Evolutionary conservation across 2,888 invertebrate genomes (phyloP), one percentile per base, ranked within the genome.

Genomic region (Brachyopa scutellaris): DNA sequence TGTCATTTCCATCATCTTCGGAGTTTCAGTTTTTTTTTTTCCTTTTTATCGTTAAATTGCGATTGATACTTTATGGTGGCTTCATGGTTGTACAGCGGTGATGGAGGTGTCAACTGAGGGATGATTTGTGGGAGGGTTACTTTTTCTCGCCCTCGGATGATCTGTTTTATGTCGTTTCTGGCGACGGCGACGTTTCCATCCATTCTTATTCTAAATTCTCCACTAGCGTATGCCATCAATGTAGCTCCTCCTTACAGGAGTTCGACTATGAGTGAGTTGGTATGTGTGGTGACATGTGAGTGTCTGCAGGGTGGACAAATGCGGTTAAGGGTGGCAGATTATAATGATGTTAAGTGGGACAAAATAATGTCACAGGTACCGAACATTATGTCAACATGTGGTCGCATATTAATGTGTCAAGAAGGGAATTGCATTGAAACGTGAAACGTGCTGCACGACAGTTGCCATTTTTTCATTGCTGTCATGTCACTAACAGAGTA

Each of bases 71-170:
- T 42, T 29, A 42, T 57, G 42, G 59, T 31, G 29, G 19, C 23
- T 9, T 31, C 38, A 38, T 55, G 61, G 21, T 40, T n/a, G 40
- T n/a, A 17, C 3, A 26, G 29, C 13, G 21, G 36, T 42, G 45
- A 36, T 26, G 33, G 42, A 47, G 23, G 47, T 51, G 51, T 33
- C 23, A 57, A 57, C 29, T 21, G 36, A 13, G 23, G 53, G 36
- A 59, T 66, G 78, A 79, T 73, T 79, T 79, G 80, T 69, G 80
- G 42, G 64, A 23, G 69, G 64, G 57, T 74, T 69, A 73, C 67
- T 73, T 67, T 74, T 69, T 59, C 53, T 23, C 38, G 55, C 74
- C 51, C 59, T 19, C 13, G 33, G 74, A 76, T 76, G 36, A 57
- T 70, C 45, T 42, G 69, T 69, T 70, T 74, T 70, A 76, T 76